A percentile compares a stretch with the other conserved stretches of the same genome.
Conservation (phyloP, 2,888 invertebrate species). For the Cyclophora albipunctata region DNA sequence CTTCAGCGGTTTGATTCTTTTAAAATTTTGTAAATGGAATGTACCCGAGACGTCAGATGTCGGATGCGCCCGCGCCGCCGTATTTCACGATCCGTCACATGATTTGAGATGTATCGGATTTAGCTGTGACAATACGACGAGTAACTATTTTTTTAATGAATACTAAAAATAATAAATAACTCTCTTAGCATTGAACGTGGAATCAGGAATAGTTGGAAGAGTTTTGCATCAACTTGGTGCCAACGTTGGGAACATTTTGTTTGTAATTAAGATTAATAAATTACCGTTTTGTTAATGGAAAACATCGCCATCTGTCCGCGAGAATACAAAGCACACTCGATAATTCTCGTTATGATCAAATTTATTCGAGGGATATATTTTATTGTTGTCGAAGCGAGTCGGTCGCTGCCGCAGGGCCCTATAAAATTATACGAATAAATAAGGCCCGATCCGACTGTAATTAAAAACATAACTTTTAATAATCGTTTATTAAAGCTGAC, state of each 20-base stretch:
- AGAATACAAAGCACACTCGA: constrained; percentile 50
- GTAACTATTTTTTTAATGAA: constrained; percentile 17
- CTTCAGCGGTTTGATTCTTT: constrained; percentile 11
- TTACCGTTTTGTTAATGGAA: constrained; percentile 13
- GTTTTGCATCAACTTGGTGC: no score
- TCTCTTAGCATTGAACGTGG: neutral
- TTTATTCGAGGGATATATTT: constrained; percentile 67
- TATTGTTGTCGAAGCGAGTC: constrained; percentile 46
- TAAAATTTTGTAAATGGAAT: constrained; percentile 24
- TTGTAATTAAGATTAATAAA: constrained; percentile 28
- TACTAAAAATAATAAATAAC: constrained; percentile 11
- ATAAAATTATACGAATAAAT: constrained; percentile 74
- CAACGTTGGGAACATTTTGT: neutral
- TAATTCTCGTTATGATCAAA: constrained; percentile 70
- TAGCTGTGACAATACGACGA: constrained; percentile 33
- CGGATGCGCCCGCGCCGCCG: constrained; percentile 35
- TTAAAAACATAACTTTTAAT: constrained; percentile 75
- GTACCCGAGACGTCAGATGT: constrained; percentile 23
- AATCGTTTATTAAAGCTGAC: constrained; percentile 69
- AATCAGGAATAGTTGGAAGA: neutral
- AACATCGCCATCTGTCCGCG: constrained; percentile 20
- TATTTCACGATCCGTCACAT: constrained; percentile 59
- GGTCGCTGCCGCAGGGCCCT: constrained; percentile 62
- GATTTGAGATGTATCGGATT: constrained; percentile 56
- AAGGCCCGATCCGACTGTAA: constrained; percentile 63